phyloP scores from a whole-genome alignment of 2,888 invertebrate genomes.

The Drosophila affinis region DNA sequence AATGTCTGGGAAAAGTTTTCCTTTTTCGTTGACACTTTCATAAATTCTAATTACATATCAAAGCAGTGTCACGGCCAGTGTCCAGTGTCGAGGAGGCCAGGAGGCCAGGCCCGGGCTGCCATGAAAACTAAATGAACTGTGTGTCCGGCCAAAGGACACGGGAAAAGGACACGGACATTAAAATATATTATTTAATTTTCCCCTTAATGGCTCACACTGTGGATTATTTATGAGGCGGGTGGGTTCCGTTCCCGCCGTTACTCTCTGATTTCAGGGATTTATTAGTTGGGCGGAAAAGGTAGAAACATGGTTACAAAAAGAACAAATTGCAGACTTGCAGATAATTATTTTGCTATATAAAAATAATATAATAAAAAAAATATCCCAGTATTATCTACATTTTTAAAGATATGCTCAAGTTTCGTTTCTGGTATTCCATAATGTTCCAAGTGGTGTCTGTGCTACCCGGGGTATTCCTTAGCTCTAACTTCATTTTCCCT shows the following conservation, averaged over 20 bases:
- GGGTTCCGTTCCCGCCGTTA: not conserved
- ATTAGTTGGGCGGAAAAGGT: not conserved
- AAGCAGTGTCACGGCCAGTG: conserved; percentile 31
- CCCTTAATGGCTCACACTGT: not conserved
- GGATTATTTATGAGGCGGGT: not conserved
- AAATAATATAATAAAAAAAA: too few relatives aligned
- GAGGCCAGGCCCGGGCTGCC: conserved; percentile 4
- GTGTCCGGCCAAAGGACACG: conserved; percentile 2
- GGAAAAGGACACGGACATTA: not conserved
- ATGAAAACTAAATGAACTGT: conserved; percentile 35
- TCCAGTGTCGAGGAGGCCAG: not conserved
- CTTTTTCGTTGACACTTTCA: conserved; percentile 25
- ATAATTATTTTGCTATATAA: too few relatives aligned
- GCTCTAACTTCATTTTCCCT: not conserved
- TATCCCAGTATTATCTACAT: too few relatives aligned
- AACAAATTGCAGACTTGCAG: too few relatives aligned
- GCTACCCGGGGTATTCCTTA: not conserved
- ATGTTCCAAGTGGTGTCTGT: not conserved
- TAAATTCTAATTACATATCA: conserved; percentile 42
- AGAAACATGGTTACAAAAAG: too few relatives aligned
- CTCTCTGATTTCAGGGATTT: not conserved
- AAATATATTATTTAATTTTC: conserved; percentile 36
- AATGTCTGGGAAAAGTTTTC: conserved; percentile 32
- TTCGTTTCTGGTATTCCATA: too few relatives aligned
- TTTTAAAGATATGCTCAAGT: too few relatives aligned